A percentile compares a stretch with the other conserved stretches of the same genome.
phyloP scores from a whole-genome alignment of 2,113 vertebrate genomes.

The Hypocryptadius cinnamomeus region DNA sequence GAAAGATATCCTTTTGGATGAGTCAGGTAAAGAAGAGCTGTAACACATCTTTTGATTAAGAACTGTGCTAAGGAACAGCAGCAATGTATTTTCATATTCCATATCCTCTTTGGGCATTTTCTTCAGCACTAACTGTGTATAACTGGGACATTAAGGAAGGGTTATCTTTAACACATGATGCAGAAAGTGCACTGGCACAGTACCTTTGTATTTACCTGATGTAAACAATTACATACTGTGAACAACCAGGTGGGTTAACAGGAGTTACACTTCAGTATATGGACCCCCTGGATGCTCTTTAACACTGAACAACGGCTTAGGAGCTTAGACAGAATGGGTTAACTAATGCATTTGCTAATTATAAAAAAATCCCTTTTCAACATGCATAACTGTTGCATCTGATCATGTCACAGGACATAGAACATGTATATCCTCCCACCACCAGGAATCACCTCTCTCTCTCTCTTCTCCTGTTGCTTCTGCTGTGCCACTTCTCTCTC shows the following conservation, averaged over 20 bases:
- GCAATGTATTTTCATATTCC: conserved; percentile 38
- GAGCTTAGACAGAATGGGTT: not conserved
- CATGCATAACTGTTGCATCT: not conserved
- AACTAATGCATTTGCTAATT: not conserved
- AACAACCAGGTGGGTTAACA: not conserved
- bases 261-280: not conserved
- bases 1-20: conserved; percentile 84
- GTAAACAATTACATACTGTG: not conserved
- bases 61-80: conserved; percentile 76
- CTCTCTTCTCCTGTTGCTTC: conserved; percentile 85
- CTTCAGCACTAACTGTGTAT: not conserved
- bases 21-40: conserved; percentile 67
- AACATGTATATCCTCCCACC: conserved; percentile 79
- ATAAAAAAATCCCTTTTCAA: not conserved
- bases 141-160: not conserved
- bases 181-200: not conserved
- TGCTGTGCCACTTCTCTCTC: conserved; percentile 81
- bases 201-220: not conserved
- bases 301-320: not conserved
- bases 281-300: not conserved
- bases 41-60: conserved; percentile 66
- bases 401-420: conserved; percentile 75
- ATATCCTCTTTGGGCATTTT: not conserved
- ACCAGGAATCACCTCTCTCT: conserved; percentile 93
- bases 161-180: not conserved